phyloP scores from a whole-genome alignment of 2,888 invertebrate genomes.

The Theristus sp. region DNA sequence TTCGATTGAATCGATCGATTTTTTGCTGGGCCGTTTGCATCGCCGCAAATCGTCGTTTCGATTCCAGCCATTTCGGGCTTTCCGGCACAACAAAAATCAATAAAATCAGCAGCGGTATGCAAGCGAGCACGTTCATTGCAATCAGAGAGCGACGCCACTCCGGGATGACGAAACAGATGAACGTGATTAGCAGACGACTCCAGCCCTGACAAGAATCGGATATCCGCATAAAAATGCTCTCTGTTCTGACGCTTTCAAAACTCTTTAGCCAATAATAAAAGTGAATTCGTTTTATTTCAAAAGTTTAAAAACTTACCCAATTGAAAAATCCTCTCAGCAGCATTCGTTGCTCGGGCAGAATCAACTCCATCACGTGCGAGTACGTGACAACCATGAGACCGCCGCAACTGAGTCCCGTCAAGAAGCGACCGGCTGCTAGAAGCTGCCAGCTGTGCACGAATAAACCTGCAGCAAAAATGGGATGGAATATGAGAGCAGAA shows the following conservation, averaged over 20 bases:
- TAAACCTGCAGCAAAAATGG: too few relatives aligned
- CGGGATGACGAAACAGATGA: conserved; percentile 18
- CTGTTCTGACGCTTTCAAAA: too few relatives aligned
- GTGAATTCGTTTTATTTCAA: too few relatives aligned
- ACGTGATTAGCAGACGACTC: conserved; percentile 19
- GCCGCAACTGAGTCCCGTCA: conserved; percentile 16
- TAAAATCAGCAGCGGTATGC: conserved; percentile 19
- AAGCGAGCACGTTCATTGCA: conserved; percentile 18
- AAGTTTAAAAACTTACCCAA: conserved; percentile 23
- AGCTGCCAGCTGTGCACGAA: conserved; percentile 11
- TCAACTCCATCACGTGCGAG: conserved; percentile 26
- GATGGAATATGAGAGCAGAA: too few relatives aligned
- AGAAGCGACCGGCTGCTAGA: conserved; percentile 13
- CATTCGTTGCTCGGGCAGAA: conserved; percentile 25
- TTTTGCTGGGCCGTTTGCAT: too few relatives aligned
- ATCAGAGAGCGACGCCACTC: conserved; percentile 21
- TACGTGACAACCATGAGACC: conserved; percentile 24
- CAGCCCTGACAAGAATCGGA: conserved; percentile 13
- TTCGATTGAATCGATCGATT: too few relatives aligned
- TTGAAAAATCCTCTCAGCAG: conserved; percentile 25
- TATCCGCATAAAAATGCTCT: too few relatives aligned
- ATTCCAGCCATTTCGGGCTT: conserved; percentile 27
- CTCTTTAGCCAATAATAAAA: too few relatives aligned
- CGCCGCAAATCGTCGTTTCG: too few relatives aligned
- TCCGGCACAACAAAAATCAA: conserved; percentile 24